These are phyloP conservation scores for Bursaphelenchus mucronatus DNA, from an alignment of 1,140 invertebrate genomes.

Conservation along the genomic window DNA sequence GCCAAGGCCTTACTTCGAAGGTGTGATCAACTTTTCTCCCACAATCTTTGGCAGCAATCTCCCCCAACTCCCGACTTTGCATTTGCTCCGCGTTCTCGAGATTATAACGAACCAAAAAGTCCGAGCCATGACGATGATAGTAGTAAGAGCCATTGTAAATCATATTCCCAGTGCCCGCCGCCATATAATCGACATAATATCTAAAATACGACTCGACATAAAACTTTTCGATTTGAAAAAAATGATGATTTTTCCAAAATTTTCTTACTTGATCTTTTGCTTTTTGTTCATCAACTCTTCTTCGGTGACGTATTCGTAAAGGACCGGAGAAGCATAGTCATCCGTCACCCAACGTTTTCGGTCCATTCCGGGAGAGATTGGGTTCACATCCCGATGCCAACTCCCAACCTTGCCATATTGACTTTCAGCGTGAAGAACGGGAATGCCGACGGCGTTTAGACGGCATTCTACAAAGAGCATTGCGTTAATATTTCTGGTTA, in stretches of 20 bases:
- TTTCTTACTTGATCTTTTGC: constrained; percentile 56
- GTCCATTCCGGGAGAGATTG: constrained; percentile 33
- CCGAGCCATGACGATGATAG: constrained; percentile 59
- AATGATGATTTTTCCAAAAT: too few species aligned
- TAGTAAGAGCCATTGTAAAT: constrained; percentile 59
- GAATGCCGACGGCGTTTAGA: constrained; percentile 59
- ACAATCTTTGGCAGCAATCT: constrained; percentile 52
- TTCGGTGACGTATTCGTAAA: constrained; percentile 59
- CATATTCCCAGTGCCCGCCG: constrained; percentile 59
- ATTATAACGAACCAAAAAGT: constrained; percentile 54
- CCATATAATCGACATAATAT: constrained; percentile 59
- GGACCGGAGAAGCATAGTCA: constrained; percentile 57
- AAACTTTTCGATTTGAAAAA: constrained; percentile 11
- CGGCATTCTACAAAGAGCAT: constrained; percentile 47
- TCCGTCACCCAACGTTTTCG: constrained; percentile 57
- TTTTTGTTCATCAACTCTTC: constrained; percentile 58
- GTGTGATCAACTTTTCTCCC: constrained; percentile 58
- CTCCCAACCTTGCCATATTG: constrained; percentile 59
- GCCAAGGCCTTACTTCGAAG: constrained; percentile 43
- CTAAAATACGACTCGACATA: constrained; percentile 24
- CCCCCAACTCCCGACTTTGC: constrained; percentile 49
- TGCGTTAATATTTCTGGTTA: too few species aligned
- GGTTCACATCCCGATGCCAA: constrained; percentile 55
- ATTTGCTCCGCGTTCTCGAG: constrained; percentile 52
- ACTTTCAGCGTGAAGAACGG: constrained; percentile 57